Evolutionary conservation across 2,797 vertebrate species (phyloP), one percentile per base, ranked within the genome.

Genomic region (Lateolabrax maculatus): DNA sequence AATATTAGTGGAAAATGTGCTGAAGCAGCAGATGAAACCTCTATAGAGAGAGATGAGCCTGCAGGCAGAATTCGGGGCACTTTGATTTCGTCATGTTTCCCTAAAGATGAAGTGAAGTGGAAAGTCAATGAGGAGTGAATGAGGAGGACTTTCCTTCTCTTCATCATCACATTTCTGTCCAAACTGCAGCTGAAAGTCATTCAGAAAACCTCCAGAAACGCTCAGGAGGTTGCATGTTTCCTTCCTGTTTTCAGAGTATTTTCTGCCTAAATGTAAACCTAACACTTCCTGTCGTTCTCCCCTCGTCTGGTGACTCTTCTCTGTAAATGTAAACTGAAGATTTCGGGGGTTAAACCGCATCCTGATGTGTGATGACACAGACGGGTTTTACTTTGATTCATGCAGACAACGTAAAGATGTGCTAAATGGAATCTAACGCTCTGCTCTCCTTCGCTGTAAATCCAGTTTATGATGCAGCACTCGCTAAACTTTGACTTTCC

Each of bases 251-350:
- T 56, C 23, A 13, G 31, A 56, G 18, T 75, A 69, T 77, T 13
- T 84, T 85, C 83, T 83, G 53, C 63, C 63, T 73, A 85, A 83
- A 81, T 61, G 34, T 61, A 25, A 56, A 80, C 23, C 43, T n/a
- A n/a, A 27, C 8, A 37, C 70, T 73, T 87, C 74, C 82, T 71
- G 85, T 25, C 25, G n/a, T 43, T 16, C 55, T 31, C 18, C 27
- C n/a, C 1, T 5, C 25, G 6, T 8, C 3, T 18, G 10, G n/a
- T 7, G 49, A 11, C 34, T 55, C 39, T 25, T 53, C 39, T 66
- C 49, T 23, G 80, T 85, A 87, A 85, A 83, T 31, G 57, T 56
- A 49, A 81, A 79, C 55, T 37, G 67, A 75, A 75, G 44, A 25
- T 18, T 11, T 52, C 1, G 23, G 31, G 48, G 60, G 55, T 66